phyloP scores from a whole-genome alignment of 23 tunicate species.

The Pegea sp. region DNA sequence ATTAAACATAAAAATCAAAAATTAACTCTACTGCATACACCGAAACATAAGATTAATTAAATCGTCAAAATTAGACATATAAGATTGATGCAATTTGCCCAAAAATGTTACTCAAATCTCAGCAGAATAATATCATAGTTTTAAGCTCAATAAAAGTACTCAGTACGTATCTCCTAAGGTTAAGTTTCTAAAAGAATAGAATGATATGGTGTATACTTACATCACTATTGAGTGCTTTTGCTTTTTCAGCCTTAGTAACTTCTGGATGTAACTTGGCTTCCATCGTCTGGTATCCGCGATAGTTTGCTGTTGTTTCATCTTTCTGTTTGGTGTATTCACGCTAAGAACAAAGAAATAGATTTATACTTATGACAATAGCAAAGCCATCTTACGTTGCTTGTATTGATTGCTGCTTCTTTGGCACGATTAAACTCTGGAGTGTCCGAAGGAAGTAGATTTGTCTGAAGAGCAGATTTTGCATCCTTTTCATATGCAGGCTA shows the following conservation, averaged over 20 bases:
- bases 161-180: too few species aligned
- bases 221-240: conserved; percentile 76
- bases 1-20: too few species aligned
- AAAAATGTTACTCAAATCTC: too few species aligned
- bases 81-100: too few species aligned
- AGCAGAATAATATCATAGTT: too few species aligned
- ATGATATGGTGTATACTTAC: conserved; percentile 7
- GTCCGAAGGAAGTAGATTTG: conserved; percentile 32
- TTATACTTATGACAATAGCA: too few species aligned
- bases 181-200: neutral
- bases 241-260: conserved; percentile 75
- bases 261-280: conserved; percentile 90
- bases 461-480: conserved; percentile 23
- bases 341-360: conserved; percentile 12
- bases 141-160: too few species aligned
- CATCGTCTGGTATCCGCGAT: conserved; percentile 90
- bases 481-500: conserved; percentile 24
- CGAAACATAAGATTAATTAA: too few species aligned
- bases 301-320: conserved; percentile 46
- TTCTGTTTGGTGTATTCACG: conserved; percentile 22
- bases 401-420: conserved; percentile 34
- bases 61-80: too few species aligned
- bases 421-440: conserved; percentile 80
- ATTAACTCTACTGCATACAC: too few species aligned
- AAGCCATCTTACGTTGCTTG: conserved; percentile 30